phyloP scores from a whole-genome alignment of 2,113 vertebrate genomes.

The Oncorhynchus nerka region DNA sequence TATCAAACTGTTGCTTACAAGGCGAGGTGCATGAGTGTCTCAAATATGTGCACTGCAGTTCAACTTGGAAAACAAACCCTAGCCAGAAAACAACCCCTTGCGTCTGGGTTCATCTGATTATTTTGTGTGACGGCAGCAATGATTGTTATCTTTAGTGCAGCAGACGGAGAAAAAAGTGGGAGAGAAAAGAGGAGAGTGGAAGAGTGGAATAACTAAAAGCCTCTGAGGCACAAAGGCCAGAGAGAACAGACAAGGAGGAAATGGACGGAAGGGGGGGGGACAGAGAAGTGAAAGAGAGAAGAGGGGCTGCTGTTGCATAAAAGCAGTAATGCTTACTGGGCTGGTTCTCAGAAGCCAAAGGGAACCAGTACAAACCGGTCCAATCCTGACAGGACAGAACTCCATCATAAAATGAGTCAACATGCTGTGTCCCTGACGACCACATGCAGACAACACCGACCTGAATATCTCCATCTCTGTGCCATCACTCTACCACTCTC shows the following conservation, averaged over 20 bases:
- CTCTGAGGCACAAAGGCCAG: neutral
- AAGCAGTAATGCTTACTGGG: neutral
- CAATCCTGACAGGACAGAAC: slow-evolving; percentile 11
- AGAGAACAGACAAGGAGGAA: no score
- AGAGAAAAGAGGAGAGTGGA: neutral
- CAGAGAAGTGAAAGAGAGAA: no score
- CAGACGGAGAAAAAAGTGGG: neutral
- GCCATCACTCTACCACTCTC: neutral
- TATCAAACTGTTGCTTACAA: no score
- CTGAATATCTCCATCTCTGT: neutral
- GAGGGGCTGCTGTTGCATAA: neutral
- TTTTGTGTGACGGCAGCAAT: no score
- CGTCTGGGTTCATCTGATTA: no score
- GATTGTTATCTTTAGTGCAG: no score
- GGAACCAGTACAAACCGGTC: slow-evolving; percentile 24
- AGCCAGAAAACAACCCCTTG: no score
- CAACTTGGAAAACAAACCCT: no score
- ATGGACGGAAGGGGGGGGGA: no score
- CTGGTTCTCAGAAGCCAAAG: neutral
- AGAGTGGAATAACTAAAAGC: neutral
- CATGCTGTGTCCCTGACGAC: neutral
- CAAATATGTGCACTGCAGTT: no score
- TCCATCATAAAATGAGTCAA: neutral
- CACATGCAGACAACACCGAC: neutral
- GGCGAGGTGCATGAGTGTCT: no score